Evolutionary conservation across 2,888 invertebrate genomes (phyloP).

Genomic region (Malthinus flaveolus): DNA sequence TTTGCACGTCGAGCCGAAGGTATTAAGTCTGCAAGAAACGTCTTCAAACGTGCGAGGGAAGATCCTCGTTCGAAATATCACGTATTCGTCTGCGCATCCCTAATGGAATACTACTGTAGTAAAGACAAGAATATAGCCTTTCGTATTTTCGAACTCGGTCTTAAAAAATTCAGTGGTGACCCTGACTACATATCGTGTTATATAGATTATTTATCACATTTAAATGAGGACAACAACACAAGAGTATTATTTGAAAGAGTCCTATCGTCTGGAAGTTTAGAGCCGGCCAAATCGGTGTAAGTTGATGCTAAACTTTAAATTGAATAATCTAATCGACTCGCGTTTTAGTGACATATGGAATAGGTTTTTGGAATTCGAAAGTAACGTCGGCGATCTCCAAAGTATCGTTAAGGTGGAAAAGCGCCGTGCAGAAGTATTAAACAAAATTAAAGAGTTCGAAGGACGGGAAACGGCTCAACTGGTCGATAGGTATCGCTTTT

Average conservation of each 20-base stretch:
- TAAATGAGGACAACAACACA: conserved; percentile 99
- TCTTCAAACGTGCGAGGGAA: conserved; percentile 95
- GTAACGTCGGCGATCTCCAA: conserved; percentile 95
- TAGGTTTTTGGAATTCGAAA: conserved; percentile 96
- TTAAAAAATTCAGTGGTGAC: conserved; percentile 94
- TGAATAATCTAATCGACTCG: not conserved
- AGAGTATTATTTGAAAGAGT: conserved; percentile 98
- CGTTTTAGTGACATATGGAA: conserved; percentile 91
- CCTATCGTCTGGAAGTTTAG: conserved; percentile 87
- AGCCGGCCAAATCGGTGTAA: conserved; percentile 88
- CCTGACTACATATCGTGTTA: conserved; percentile 96
- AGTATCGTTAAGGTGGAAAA: conserved; percentile 98
- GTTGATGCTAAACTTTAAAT: conserved; percentile 41
- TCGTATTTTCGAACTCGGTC: conserved; percentile 93
- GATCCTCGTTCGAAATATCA: conserved; percentile 85
- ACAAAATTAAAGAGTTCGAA: conserved; percentile 95
- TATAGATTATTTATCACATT: conserved; percentile 94
- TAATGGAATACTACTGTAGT: conserved; percentile 99
- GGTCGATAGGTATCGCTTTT: conserved; percentile 94
- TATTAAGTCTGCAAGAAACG: conserved; percentile 91
- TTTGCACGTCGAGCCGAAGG: conserved; percentile 97
- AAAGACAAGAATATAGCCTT: conserved; percentile 97
- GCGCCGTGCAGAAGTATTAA: conserved; percentile 84
- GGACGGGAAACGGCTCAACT: conserved; percentile 96
- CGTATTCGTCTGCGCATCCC: conserved; percentile 93